Base-by-base conservation (phyloP, 2,113 vertebrate species). In the Sebastes schlegelii region DNA sequence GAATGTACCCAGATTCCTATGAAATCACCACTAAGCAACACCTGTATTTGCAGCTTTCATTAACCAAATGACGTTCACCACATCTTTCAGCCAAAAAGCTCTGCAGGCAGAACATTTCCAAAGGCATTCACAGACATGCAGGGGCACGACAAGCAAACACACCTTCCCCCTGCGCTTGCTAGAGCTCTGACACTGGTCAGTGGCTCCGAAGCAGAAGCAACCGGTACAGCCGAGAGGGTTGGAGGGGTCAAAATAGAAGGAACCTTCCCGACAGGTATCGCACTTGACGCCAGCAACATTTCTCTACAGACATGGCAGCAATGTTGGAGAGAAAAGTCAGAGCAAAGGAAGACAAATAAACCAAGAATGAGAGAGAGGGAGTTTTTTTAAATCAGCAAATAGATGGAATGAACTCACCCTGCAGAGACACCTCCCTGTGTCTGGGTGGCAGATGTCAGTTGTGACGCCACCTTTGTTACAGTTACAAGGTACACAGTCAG, bases 161-260 rank as follows among this genome's bases (percentile, higher is more conserved):
- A 99, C 98, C 97, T 98, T 98, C 71, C 91, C 89, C 86, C 97
- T 96, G 58, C 89, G 95, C 74, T 79, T 96, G 68, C 93, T 88
- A 6, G 97, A 97, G 83, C 97, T 97, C 63, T 57, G 94, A 92
- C 98, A 99, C 81, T 49, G 85, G 77, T 90, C 92, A 49, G 93
- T 97, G 60, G 93, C 96, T 70, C 97, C 96, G 40, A 98, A 99
- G 87, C 98, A 99, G 94, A 99, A 99, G 93, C 98, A 99, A 73
- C 86, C 89, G 21, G 94, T 96, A 77, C 98, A 99, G 49, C 98
- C 98, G 1, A 79, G 93, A 82, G 95, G 95, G 89, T 97, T 97
- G 49, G 92, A 94, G 42, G 95, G 87, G 81, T 98, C 95, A 82
- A 99, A 94, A 89, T 96, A 92, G 95, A 99, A 99, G 2, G 96